Evolutionary conservation across 2,113 vertebrate species (phyloP).

Genomic region (Puntigrus tetrazona): DNA sequence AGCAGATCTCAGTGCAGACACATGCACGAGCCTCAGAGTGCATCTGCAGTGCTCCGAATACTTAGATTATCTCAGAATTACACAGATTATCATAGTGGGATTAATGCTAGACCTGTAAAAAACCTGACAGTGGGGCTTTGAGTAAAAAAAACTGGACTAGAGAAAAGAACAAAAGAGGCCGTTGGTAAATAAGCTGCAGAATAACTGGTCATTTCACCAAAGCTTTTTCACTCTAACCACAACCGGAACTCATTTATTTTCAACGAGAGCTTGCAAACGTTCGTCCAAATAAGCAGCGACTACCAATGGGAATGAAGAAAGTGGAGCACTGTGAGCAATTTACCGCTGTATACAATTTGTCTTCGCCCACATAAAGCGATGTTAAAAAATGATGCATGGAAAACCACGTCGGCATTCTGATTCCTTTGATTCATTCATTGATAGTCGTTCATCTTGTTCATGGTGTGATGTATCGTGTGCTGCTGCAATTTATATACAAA

Average conservation of each 20-base stretch:
- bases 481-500: background rate
- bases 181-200: background rate
- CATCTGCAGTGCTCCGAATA: background rate
- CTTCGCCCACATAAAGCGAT: background rate
- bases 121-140: slow-evolving; percentile 2
- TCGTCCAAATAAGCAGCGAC: background rate
- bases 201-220: background rate
- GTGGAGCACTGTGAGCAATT: background rate
- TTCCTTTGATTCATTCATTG: background rate
- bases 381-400: background rate
- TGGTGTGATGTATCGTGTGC: background rate
- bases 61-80: slow-evolving; percentile 48
- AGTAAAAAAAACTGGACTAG: background rate
- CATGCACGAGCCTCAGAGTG: background rate
- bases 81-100: slow-evolving; percentile 39
- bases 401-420: background rate
- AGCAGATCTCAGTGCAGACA: slow-evolving; percentile 21
- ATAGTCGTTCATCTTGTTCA: slow-evolving; percentile 13
- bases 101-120: slow-evolving; percentile 4
- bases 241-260: background rate
- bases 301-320: background rate
- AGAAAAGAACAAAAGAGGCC: background rate
- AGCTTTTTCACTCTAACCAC: background rate
- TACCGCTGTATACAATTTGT: background rate
- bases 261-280: background rate